These are phyloP conservation scores for Mionectes olivaceus DNA, from an alignment of 2,797 vertebrate genomes.

Conservation along the genomic window DNA sequence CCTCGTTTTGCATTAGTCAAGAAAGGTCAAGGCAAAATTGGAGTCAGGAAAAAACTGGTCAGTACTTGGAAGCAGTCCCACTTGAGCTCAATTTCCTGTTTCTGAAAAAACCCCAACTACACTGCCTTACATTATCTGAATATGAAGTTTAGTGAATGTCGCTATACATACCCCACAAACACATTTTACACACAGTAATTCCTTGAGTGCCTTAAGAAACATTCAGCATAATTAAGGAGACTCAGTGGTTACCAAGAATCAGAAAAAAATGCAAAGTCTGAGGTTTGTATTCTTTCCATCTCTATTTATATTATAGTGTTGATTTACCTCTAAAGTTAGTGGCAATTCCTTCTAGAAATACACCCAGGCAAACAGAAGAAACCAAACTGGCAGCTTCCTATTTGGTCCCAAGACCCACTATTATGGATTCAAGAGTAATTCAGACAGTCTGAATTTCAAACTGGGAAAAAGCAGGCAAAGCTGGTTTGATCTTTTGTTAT, in stretches of 20 bases:
- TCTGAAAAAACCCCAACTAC: neutral
- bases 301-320: conserved; percentile 39
- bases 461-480: neutral
- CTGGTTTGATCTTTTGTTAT: neutral
- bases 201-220: neutral
- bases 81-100: conserved; percentile 57
- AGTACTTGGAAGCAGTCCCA: conserved; percentile 61
- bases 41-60: conserved; percentile 59
- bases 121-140: conserved; percentile 12
- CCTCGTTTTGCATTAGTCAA: conserved; percentile 65
- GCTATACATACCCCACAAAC: neutral
- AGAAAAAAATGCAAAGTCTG: neutral
- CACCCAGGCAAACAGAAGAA: neutral
- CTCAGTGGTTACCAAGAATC: neutral
- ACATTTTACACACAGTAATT: conserved; percentile 1
- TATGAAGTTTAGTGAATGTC: neutral
- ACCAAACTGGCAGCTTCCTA: neutral
- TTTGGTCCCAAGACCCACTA: neutral
- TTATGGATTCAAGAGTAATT: neutral
- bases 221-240: neutral
- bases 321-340: neutral
- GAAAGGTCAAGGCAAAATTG: conserved; percentile 66
- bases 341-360: neutral
- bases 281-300: neutral
- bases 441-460: neutral